Base-by-base conservation (phyloP, 2,888 invertebrate genomes). In the Ferdinandea cuprea region DNA sequence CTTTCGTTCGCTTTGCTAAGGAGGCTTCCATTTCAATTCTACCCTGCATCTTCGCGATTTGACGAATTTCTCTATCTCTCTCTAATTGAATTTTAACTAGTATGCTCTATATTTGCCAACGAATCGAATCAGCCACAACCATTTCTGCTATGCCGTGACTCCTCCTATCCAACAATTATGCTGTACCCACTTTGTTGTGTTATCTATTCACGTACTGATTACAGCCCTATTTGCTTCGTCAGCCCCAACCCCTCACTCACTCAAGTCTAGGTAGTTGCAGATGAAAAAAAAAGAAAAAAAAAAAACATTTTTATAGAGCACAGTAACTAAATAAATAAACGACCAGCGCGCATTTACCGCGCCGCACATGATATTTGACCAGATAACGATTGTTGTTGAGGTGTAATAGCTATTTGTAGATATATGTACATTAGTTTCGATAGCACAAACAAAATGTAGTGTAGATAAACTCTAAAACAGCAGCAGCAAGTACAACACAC, bases 401-500 rank as follows among this genome's bases (percentile, higher is more conserved):
- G 52, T 83, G 78, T 72, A 83, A 72, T 78, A 68, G 78, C 40
- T 77, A 48, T 72, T 72, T 72, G 78, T 79, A 72, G 69, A 77
- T 69, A n/a, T n/a, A n/a, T n/a, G n/a, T n/a, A 77, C 76, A 68
- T 32, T 46, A 28, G 15, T 68, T 44, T 17, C 44, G 76, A 76
- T 76, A 76, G 54, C 30, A 76, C 30, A 52, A 32, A 32, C 21
- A 42, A 40, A 30, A 13, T 15, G n/a, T n/a, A n/a, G n/a, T 42
- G 32, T 25, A 25, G 76, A 59, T 68, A 68, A 68, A 50, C 28
- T 21, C 32, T 9, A 8, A 6, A 68, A 11, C 11, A 19, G 28
- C 46, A 68, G 35, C 35, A 56, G 59, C 28, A 48, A 54, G 52
- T 56, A 46, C 21, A 35, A 56, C 21, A 25, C 42, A 68, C 56